phyloP scores from a whole-genome alignment of 2,888 invertebrate genomes.

The Spisula solida region DNA sequence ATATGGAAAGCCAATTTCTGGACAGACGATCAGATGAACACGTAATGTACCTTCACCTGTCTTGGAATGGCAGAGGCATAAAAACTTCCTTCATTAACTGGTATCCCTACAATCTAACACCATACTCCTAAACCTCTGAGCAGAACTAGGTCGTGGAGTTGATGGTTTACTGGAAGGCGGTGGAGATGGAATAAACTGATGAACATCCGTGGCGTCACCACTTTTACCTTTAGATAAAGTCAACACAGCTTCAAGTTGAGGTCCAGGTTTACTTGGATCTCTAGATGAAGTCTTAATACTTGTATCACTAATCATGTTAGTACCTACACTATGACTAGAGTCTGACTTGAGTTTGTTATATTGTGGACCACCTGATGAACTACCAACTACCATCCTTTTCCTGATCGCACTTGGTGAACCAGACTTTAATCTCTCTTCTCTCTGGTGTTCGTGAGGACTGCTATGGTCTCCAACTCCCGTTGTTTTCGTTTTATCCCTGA shows the following conservation, averaged over 20 bases:
- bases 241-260: slow-evolving; percentile 60
- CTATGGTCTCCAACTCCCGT: background rate
- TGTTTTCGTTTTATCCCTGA: background rate
- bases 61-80: too few relatives aligned
- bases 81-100: slow-evolving; percentile 14
- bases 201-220: slow-evolving; percentile 55
- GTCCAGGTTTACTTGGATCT: slow-evolving; percentile 11
- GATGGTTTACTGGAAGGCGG: slow-evolving; percentile 66
- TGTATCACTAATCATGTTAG: background rate
- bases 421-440: slow-evolving; percentile 19
- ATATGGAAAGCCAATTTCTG: too few relatives aligned
- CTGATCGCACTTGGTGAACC: background rate
- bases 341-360: background rate
- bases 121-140: slow-evolving; percentile 82
- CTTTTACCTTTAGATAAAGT: slow-evolving; percentile 57
- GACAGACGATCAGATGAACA: too few relatives aligned
- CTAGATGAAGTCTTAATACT: slow-evolving; percentile 27
- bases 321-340: slow-evolving; percentile 31
- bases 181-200: slow-evolving; percentile 63
- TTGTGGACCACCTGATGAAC: background rate
- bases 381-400: background rate
- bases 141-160: slow-evolving; percentile 76
- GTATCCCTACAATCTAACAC: slow-evolving; percentile 75
- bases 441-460: slow-evolving; percentile 12
- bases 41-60: background rate